phyloP scores from a whole-genome alignment of 2,888 invertebrate genomes.

The Caenorhabditis auriculariae region DNA sequence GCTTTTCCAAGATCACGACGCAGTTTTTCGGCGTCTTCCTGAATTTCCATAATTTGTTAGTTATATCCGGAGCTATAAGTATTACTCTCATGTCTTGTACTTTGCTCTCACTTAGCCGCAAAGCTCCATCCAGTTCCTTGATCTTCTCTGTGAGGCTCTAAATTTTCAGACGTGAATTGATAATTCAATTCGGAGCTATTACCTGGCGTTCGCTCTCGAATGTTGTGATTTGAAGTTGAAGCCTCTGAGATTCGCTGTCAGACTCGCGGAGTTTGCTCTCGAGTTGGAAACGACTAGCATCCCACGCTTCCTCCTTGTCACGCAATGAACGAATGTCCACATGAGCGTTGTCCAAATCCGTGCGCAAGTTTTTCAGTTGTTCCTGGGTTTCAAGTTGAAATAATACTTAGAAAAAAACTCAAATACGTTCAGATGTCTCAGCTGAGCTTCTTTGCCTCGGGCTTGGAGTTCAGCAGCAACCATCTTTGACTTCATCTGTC shows the following conservation, averaged over 20 bases:
- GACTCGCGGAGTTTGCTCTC: constrained; percentile 57
- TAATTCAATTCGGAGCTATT: too few species aligned
- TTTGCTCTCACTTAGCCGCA: constrained; percentile 57
- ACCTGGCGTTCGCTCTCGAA: constrained; percentile 54
- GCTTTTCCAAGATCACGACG: constrained; percentile 55
- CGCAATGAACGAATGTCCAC: constrained; percentile 54
- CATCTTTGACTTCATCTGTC: constrained; percentile 61
- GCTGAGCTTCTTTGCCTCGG: constrained; percentile 61
- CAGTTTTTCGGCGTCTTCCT: constrained; percentile 56
- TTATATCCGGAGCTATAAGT: too few species aligned
- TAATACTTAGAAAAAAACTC: not conserved
- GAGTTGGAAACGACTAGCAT: constrained; percentile 53
- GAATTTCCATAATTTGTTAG: too few species aligned
- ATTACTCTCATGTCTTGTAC: constrained; percentile 49
- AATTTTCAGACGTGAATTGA: not conserved
- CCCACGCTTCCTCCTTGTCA: constrained; percentile 58
- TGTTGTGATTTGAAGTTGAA: constrained; percentile 51
- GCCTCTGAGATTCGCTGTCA: constrained; percentile 53
- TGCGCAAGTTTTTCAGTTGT: constrained; percentile 59
- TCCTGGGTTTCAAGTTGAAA: constrained; percentile 34
- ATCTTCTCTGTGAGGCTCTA: constrained; percentile 52
- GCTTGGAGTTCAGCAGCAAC: constrained; percentile 62
- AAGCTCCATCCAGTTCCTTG: constrained; percentile 57
- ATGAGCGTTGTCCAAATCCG: constrained; percentile 58
- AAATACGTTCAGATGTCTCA: constrained; percentile 55